Conservation (phyloP, 2,888 invertebrate species). For the Muscina levida region DNA sequence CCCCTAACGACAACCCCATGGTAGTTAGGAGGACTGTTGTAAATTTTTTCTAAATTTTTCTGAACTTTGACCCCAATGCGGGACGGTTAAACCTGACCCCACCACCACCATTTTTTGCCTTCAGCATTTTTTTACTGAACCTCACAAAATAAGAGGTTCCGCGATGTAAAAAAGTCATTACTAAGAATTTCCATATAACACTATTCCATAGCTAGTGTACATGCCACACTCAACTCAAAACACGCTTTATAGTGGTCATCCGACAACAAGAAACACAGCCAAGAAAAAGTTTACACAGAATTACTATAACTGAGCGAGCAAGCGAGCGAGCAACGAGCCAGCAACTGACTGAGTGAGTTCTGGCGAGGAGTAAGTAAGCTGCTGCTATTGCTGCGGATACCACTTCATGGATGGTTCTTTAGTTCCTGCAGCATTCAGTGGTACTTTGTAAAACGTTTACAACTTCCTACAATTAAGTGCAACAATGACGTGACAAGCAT, state of each 20-base stretch:
- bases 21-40: no score
- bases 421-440: slow-evolving; percentile 5
- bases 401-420: slow-evolving; percentile 29
- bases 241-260: slow-evolving; percentile 57
- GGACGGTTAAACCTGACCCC: no score
- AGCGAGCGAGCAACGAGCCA: slow-evolving; percentile 14
- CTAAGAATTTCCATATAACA: no score
- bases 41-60: no score
- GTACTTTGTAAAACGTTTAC: slow-evolving; percentile 64
- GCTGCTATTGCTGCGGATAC: background rate
- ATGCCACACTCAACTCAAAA: slow-evolving; percentile 45
- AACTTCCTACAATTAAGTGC: slow-evolving; percentile 73
- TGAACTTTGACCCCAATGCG: no score
- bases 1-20: no score
- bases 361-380: slow-evolving; percentile 34
- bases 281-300: slow-evolving; percentile 26
- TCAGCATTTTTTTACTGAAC: no score
- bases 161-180: no score
- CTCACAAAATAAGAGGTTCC: no score
- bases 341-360: background rate
- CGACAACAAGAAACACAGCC: slow-evolving; percentile 24
- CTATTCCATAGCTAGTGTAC: no score
- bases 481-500: slow-evolving; percentile 71
- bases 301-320: slow-evolving; percentile 35
- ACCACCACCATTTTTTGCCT: no score